Evolutionary conservation across 2,113 vertebrate genomes (phyloP).

Genomic region (Ctenodactylus gundi): DNA sequence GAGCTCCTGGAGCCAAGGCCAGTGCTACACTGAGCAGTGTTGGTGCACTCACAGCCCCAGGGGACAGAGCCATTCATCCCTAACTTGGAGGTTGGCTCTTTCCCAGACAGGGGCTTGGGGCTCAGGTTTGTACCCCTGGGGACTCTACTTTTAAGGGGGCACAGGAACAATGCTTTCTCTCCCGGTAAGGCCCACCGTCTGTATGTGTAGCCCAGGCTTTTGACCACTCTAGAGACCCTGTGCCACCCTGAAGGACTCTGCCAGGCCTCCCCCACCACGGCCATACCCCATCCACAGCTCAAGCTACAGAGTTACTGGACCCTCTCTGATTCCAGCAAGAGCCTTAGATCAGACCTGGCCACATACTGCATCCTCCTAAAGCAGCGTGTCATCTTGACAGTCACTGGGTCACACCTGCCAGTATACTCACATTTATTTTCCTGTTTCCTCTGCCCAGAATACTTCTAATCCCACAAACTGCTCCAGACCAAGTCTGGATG

Average conservation of each 20-base stretch:
- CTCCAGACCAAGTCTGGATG: background rate
- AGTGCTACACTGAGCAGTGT: background rate
- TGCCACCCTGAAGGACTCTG: rapidly evolving
- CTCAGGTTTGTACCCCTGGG: background rate
- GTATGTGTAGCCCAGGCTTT: background rate
- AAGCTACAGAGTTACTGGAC: background rate
- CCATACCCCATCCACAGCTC: rapidly evolving
- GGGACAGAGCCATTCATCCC: background rate
- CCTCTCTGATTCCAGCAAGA: background rate
- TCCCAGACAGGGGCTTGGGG: background rate
- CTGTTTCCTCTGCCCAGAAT: background rate
- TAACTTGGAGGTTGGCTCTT: background rate
- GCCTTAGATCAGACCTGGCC: background rate
- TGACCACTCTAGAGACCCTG: background rate
- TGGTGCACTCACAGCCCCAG: background rate
- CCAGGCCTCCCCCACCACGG: background rate
- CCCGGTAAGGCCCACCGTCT: rapidly evolving
- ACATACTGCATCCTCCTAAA: background rate
- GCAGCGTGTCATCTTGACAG: background rate
- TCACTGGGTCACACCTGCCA: background rate
- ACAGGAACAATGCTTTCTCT: background rate
- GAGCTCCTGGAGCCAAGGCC: background rate
- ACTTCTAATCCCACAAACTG: background rate
- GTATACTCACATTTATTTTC: background rate
- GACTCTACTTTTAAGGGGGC: background rate